Base-by-base conservation (phyloP, 2,888 invertebrate genomes). In the Drosophila phalerata region DNA sequence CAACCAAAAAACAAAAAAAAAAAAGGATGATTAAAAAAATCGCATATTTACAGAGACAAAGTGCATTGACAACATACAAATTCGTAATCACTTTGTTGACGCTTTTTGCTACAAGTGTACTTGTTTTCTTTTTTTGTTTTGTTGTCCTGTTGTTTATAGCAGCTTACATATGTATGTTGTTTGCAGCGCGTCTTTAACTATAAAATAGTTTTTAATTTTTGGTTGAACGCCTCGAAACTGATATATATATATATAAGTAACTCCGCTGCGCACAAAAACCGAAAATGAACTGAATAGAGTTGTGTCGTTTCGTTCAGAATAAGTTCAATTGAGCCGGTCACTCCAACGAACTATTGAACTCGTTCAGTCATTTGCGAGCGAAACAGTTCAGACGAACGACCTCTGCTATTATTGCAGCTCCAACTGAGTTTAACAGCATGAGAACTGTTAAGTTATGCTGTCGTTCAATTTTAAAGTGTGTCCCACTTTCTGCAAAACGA, bases 31-130 rank as follows among this genome's bases (percentile, higher is more conserved):
- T 42, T 47, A 30, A 58, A 47, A 48, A 67, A 65, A 65, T n/a
- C 37, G 45, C 42, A 64, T 67, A 53, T 76, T 49, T 45, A 58
- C 25, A 51, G 48, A 37, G 53, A 28, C 52, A 19, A 32, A 30
- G 40, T 30, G 47, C 55, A 75, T 57, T 55, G 55, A 74, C 72
- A 69, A 77, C 72, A 75, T 66, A 67, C 65, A 77, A 72, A 75
- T 69, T 84, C 75, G 87, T 77, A 77, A 84, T 84, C 81, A 81
- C 81, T 84, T 69, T 68, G 48, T 58, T 34, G 53, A 45, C 61
- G 72, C 60, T 53, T 65, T 56, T 52, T 52, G 45, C 13, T 51
- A 3, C 22, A 37, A 57, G 42, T 52, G 34, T 61, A 48, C 28
- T 74, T 55, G 25, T 57, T 43, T 60, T 28, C 25, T 28, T 28